A percentile compares a stretch with the other conserved stretches of the same genome.
phyloP scores from a whole-genome alignment of 37 sponge, comb jelly and placozoan species.

The Bolinopsis microptera region DNA sequence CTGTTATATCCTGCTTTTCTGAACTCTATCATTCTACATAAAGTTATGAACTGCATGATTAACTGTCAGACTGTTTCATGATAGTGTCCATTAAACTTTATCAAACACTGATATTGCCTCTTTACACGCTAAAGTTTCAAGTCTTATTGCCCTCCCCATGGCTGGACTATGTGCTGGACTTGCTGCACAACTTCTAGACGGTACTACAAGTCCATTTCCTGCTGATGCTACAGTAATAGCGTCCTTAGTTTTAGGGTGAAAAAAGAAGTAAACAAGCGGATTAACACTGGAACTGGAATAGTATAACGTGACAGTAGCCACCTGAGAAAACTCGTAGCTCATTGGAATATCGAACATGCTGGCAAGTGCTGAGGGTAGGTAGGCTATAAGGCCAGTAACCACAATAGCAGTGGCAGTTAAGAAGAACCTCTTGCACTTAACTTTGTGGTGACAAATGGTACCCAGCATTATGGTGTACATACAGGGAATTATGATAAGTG shows the following conservation, averaged over 20 bases:
- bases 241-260: background rate
- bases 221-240: background rate
- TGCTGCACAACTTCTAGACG: background rate
- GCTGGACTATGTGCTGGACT: background rate
- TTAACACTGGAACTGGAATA: constrained; percentile 21
- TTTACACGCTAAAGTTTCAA: no score
- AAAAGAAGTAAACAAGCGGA: constrained; percentile 30
- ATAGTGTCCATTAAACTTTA: no score
- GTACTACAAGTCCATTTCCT: background rate
- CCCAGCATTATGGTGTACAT: background rate
- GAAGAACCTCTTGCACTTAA: background rate
- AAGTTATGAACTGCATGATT: no score
- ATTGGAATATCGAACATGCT: constrained; percentile 5
- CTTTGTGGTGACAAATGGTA: background rate
- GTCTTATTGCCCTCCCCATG: no score
- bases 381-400: background rate
- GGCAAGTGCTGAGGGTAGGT: background rate
- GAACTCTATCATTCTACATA: no score
- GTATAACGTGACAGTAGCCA: constrained; percentile 34
- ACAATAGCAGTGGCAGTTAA: constrained; percentile 24
- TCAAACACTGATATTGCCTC: no score
- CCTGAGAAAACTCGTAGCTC: background rate
- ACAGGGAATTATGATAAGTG: background rate
- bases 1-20: no score
- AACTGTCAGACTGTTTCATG: no score